Conservation (phyloP, 2,797 vertebrate species). For the Tokudaia tokunoshimensis region DNA sequence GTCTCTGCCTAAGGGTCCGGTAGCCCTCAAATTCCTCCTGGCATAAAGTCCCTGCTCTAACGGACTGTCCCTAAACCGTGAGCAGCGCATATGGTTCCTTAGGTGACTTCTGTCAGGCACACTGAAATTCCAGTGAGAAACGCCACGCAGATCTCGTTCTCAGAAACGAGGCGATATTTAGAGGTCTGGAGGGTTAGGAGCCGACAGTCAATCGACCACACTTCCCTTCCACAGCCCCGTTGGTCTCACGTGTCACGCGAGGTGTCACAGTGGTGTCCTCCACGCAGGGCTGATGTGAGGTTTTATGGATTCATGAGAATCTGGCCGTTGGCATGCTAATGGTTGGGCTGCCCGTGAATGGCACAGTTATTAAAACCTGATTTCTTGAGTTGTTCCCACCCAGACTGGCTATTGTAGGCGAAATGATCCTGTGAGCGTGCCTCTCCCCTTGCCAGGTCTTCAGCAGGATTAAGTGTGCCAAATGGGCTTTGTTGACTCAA, state of each 20-base stretch:
- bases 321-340: background rate
- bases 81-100: too few species aligned
- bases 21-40: background rate
- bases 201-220: accelerated
- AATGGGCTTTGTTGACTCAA: slow-evolving; percentile 58
- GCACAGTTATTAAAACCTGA: background rate
- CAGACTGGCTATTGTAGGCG: slow-evolving; percentile 1
- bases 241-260: background rate
- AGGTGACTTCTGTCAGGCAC: background rate
- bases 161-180: background rate
- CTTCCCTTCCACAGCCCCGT: background rate
- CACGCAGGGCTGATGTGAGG: background rate
- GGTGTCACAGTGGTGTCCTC: background rate
- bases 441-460: slow-evolving; percentile 59
- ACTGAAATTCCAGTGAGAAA: background rate
- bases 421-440: slow-evolving; percentile 44
- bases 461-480: slow-evolving; percentile 50
- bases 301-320: background rate
- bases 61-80: background rate
- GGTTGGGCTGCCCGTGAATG: background rate
- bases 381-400: slow-evolving; percentile 63
- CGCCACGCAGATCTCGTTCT: background rate
- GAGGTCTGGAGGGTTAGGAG: background rate
- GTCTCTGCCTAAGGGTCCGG: background rate
- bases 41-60: background rate